Conservation (phyloP, 30 jellyfish, hydroid and myxozoan species). For the Aurelia sp. region DNA sequence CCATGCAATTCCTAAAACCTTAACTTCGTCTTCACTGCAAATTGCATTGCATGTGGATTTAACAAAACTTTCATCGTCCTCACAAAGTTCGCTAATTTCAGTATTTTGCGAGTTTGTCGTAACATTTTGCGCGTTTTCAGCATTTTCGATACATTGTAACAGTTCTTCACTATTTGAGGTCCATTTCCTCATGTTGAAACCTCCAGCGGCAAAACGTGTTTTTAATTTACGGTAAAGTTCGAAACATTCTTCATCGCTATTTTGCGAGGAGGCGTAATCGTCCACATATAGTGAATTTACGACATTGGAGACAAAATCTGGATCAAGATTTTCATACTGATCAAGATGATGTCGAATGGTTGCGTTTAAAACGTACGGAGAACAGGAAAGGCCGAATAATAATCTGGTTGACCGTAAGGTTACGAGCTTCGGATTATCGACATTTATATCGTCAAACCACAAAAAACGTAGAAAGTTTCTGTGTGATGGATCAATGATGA, state of each 20-base stretch:
- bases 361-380: background rate
- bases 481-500: background rate
- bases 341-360: background rate
- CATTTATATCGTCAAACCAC: background rate
- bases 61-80: too few species aligned
- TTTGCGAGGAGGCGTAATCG: too few species aligned
- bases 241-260: background rate
- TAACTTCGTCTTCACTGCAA: background rate
- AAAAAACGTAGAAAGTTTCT: background rate
- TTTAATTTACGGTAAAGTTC: background rate
- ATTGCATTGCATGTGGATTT: too few species aligned
- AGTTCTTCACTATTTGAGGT: background rate
- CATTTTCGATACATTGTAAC: background rate
- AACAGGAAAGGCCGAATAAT: background rate
- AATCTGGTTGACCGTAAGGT: background rate
- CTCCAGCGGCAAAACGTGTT: background rate
- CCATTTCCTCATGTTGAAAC: constrained; percentile 20
- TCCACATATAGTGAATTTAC: background rate
- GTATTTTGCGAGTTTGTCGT: background rate
- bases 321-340: background rate
- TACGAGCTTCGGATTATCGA: background rate
- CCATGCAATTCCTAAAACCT: background rate
- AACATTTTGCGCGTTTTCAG: background rate
- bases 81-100: too few species aligned
- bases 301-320: background rate